A percentile compares a stretch with the other conserved stretches of the same genome.
These are phyloP conservation scores for Tenrec ecaudatus DNA, from an alignment of 2,113 vertebrate species.

Conservation along the genomic window DNA sequence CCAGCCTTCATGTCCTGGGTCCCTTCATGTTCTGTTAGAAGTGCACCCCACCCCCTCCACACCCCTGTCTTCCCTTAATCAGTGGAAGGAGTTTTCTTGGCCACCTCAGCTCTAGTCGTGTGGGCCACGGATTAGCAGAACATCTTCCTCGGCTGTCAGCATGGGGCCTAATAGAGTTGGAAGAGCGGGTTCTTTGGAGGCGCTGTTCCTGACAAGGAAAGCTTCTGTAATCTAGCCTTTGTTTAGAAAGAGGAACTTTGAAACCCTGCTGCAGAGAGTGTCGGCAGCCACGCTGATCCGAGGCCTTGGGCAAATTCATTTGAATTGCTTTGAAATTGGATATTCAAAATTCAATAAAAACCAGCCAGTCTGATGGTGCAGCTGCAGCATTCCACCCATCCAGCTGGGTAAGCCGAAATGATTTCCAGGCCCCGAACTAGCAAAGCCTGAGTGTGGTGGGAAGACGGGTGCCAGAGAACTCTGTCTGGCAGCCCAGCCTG, in stretches of 20 bases:
- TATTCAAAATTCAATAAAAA: slow-evolving; percentile 90
- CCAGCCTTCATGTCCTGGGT: not conserved
- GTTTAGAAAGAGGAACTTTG: slow-evolving; percentile 87
- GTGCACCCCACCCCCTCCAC: not conserved
- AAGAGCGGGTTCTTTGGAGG: slow-evolving; percentile 79
- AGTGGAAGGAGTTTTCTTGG: slow-evolving; percentile 38
- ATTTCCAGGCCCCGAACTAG: slow-evolving; percentile 85
- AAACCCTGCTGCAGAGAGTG: slow-evolving; percentile 85
- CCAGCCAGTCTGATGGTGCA: slow-evolving; percentile 87
- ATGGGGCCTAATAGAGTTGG: slow-evolving; percentile 79
- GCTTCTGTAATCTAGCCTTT: slow-evolving; percentile 87
- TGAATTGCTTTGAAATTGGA: slow-evolving; percentile 88
- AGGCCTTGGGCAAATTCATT: slow-evolving; percentile 87
- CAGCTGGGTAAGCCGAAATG: slow-evolving; percentile 87
- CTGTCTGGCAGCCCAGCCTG: slow-evolving; percentile 82
- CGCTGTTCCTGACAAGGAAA: slow-evolving; percentile 79
- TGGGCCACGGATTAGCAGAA: slow-evolving; percentile 60
- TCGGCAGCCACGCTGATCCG: slow-evolving; percentile 85
- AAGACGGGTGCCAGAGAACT: slow-evolving; percentile 85
- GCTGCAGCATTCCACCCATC: slow-evolving; percentile 86
- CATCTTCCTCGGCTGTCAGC: slow-evolving; percentile 64
- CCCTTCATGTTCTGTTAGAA: not conserved
- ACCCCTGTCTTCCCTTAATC: not conserved
- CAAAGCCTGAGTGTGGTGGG: slow-evolving; percentile 81
- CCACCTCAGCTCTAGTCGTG: slow-evolving; percentile 39